A percentile compares a stretch with the other conserved stretches of the same genome.
These are phyloP conservation scores for Ctenosaura bakeri DNA, from an alignment of 2,797 vertebrate species.

Conservation along the genomic window DNA sequence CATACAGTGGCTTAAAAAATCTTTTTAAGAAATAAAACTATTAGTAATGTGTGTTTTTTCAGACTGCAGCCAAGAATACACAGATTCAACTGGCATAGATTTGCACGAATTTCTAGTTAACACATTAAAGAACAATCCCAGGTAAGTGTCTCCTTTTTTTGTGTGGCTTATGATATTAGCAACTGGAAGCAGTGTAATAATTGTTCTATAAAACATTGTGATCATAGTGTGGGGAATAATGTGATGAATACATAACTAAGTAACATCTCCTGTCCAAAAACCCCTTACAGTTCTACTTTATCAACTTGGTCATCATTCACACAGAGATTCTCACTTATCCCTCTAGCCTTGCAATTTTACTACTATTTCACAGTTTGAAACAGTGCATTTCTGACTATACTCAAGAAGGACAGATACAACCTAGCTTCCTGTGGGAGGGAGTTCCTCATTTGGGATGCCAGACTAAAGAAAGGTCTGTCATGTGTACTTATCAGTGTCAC, in stretches of 20 bases:
- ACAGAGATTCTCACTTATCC: neutral
- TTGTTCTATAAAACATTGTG: slow-evolving; percentile 36
- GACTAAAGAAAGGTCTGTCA: no score
- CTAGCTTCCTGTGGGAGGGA: no score
- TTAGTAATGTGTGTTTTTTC: slow-evolving; percentile 71
- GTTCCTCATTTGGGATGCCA: no score
- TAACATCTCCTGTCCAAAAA: no score
- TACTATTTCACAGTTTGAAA: neutral
- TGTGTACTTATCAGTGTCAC: no score
- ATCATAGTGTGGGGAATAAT: slow-evolving; percentile 29
- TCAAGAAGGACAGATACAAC: no score
- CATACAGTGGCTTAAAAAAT: slow-evolving; percentile 37
- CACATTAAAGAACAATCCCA: slow-evolving; percentile 94
- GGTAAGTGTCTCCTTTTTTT: slow-evolving; percentile 75
- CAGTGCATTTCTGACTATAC: neutral
- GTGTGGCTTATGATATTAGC: neutral
- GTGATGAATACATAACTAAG: no score
- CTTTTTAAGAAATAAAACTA: slow-evolving; percentile 45
- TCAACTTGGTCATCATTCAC: slow-evolving; percentile 14
- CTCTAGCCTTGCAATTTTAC: neutral
- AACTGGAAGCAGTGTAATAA: slow-evolving; percentile 12
- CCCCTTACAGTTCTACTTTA: no score
- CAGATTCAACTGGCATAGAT: slow-evolving; percentile 95
- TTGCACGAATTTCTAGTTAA: slow-evolving; percentile 93
- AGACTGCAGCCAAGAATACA: slow-evolving; percentile 95